Base-by-base conservation (phyloP, 2,888 invertebrate species). In the Acronicta aceris region DNA sequence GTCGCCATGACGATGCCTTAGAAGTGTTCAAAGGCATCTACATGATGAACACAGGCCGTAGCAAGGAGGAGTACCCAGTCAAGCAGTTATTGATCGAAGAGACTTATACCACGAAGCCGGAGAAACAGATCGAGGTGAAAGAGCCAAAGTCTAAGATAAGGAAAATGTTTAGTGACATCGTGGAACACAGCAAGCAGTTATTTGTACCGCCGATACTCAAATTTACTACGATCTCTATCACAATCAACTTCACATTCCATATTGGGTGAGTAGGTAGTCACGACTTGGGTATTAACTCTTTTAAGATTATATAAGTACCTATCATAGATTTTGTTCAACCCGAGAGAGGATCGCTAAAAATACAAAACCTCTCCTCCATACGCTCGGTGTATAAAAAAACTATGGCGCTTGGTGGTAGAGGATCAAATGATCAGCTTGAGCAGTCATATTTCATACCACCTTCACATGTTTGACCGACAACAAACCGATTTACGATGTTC, bases 221-320 rank as follows among this genome's bases (percentile, higher is more conserved):
- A 83, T 98, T 98, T 88, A 98, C 98, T 43, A 80, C 96, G 78
- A 97, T 98, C 87, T 98, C 98, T 65, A 97, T 98, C 79, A 96
- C 97, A 65, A 98, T 98, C 85, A 98, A 98, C 87, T 98, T 98
- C 87, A 98, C 98, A 76, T 98, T 98, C 93, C 98, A 98, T 92
- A 98, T 98, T 90, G 98, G 98, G 96, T 97, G 84, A 95, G 95
- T 87, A 59, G 2, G 2, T 4, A 21, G 8, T 17, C 3, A 48
- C 1, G 40, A 8, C 21, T 49, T 15, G 36, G 8, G 1, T 42
- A 17, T 21, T 21, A 4, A 33, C 33, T 30, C 10, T 30, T 30
- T 30, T 9, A 27, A n/a, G n/a, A n/a, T n/a, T n/a, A n/a, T n/a
- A n/a, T n/a, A n/a, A n/a, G n/a, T n/a, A n/a, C n/a, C n/a, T n/a